Base-by-base conservation (phyloP, 2,797 vertebrate species). In the Cyclura pinguis region DNA sequence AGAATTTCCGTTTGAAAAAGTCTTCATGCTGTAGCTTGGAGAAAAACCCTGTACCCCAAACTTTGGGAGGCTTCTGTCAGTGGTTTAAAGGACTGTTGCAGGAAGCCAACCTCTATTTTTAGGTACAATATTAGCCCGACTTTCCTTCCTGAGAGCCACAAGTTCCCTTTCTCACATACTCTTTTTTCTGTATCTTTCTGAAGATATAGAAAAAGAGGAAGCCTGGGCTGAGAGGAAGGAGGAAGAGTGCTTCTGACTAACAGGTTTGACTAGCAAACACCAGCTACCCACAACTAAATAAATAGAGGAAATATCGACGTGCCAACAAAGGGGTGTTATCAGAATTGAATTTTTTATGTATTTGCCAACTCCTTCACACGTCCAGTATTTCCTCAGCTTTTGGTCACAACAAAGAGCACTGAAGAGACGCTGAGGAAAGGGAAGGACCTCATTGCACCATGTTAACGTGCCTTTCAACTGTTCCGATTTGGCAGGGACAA, bases 221-320 rank as follows among this genome's bases (percentile, higher is more conserved):
- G 24, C 2, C 29, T 78, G 47, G 42, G 50, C 29, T 50, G 47
- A 47, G 12, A 1, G 35, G 72, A 85, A 88, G 59, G 38, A 20
- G 5, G 32, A 13, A 59, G 10, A 9, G 35, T 32, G 16, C 29
- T 52, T 92, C 55, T 47, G 55, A 69, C 5, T 7, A 84, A 83
- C n/a, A 91, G 42, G 32, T 89, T 64, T 76, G 87, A 81, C 76
- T 2, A 24, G 73, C 89, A 90, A 94, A 91, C 32, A 10, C 62
- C 47, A 74, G 72, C 57, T 81, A 85, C 32, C 73, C 87, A 0
- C 38, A 5, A 81, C 52, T 74, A 89, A 84, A 88, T n/a, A 91
- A 93, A 50, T 1, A 82, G 80, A 52, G 88, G 57, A 42, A 81
- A 92, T 76, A 82, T 89, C 90, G 82, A 47, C 93, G 76, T 1